phyloP scores from a whole-genome alignment of 2,113 vertebrate species.

The Grammomys surdaster region DNA sequence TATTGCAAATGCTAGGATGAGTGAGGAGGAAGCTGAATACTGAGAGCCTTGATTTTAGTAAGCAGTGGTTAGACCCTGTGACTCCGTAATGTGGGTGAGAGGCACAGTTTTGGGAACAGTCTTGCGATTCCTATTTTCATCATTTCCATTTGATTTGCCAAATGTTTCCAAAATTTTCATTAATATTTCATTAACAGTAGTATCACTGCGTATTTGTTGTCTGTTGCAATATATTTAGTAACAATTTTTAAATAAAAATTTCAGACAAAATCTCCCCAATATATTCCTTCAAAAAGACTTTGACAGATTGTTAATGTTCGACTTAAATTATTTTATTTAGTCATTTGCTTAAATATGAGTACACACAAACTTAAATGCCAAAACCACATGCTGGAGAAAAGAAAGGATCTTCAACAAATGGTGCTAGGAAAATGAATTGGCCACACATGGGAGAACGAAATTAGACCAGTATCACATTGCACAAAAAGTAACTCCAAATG shows the following conservation, averaged over 20 bases:
- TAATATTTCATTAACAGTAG: not conserved
- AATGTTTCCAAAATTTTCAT: not conserved
- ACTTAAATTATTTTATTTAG: constrained; percentile 4
- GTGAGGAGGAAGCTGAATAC: not conserved
- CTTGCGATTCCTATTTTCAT: not conserved
- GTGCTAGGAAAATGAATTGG: not conserved
- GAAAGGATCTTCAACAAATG: not conserved
- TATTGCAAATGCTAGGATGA: not conserved
- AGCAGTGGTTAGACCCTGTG: not conserved
- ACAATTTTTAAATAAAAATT: not conserved
- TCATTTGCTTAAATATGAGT: not conserved
- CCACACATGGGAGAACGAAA: not conserved
- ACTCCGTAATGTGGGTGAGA: not conserved
- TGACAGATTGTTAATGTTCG: not conserved
- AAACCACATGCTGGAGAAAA: not conserved
- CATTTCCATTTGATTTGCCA: not conserved
- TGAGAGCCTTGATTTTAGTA: not conserved
- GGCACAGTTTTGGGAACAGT: not conserved
- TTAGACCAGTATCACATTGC: not conserved
- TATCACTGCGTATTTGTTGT: not conserved
- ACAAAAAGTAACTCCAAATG: not conserved
- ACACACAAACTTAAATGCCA: not conserved
- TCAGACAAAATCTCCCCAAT: not conserved
- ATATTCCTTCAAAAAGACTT: not conserved
- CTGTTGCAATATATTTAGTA: constrained; percentile 2